Conservation (phyloP, 2,888 invertebrate genomes). For the Eupithecia dodoneata region DNA sequence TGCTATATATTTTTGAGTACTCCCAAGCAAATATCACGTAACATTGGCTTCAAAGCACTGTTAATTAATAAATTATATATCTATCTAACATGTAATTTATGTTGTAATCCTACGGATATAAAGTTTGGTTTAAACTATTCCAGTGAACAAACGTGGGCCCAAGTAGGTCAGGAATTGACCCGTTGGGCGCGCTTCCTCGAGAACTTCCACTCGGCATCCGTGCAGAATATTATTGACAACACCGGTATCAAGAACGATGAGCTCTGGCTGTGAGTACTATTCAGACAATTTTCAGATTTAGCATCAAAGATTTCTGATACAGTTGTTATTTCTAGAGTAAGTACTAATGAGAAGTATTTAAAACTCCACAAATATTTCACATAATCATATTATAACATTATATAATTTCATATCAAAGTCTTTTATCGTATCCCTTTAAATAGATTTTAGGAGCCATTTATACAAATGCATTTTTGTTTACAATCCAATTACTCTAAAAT, state of each 20-base stretch:
- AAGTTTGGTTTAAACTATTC: not conserved
- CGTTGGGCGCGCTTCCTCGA: slow-evolving; percentile 80
- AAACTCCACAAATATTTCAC: not conserved
- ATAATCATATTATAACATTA: not conserved
- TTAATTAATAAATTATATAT: too few species aligned
- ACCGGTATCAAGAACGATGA: slow-evolving; percentile 48
- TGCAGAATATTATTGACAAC: slow-evolving; percentile 60
- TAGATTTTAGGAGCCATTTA: not conserved
- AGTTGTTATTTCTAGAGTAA: too few species aligned
- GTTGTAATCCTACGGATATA: too few species aligned
- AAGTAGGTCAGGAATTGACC: slow-evolving; percentile 69
- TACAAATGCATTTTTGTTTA: not conserved
- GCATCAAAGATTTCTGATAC: not conserved
- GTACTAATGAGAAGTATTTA: too few species aligned
- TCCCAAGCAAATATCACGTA: not conserved
- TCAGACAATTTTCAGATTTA: not conserved
- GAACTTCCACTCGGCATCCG: slow-evolving; percentile 69
- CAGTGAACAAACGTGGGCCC: slow-evolving; percentile 70
- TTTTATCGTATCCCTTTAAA: not conserved
- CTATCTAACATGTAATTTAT: not conserved
- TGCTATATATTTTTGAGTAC: slow-evolving; percentile 17
- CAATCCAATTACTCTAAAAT: not conserved
- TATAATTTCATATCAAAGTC: not conserved
- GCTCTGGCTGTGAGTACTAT: slow-evolving; percentile 66
- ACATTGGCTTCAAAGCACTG: too few species aligned